phyloP scores from a whole-genome alignment of 2,113 vertebrate genomes.

The Neofelis nebulosa region DNA sequence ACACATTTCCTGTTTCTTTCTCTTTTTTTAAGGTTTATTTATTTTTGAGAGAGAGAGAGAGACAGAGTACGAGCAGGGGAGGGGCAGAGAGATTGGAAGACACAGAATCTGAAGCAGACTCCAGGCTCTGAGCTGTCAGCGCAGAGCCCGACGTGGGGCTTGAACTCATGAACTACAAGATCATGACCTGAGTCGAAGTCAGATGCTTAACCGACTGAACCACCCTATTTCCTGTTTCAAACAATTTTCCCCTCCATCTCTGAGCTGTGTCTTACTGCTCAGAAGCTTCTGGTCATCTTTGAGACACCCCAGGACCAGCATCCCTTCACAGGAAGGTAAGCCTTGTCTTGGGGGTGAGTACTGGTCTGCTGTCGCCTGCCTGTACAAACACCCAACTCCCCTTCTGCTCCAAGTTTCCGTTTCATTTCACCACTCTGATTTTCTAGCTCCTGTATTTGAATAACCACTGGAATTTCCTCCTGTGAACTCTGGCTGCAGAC shows the following conservation, averaged over 20 bases:
- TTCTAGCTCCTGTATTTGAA: not conserved
- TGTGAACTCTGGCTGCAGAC: not conserved
- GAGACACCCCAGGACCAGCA: not conserved
- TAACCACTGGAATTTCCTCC: not conserved
- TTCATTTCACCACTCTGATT: not conserved
- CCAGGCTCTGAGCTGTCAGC: no score
- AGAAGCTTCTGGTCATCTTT: not conserved
- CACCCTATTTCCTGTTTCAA: not conserved
- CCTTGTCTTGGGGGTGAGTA: not conserved
- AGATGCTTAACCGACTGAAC: no score
- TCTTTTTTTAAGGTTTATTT: not conserved
- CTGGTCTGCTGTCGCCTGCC: not conserved
- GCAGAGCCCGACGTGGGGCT: no score
- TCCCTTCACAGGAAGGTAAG: accelerated
- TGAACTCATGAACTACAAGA: no score
- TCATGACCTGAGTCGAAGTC: no score
- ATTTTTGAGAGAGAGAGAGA: no score
- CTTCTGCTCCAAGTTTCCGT: not conserved
- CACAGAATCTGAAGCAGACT: no score
- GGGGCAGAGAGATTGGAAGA: no score
- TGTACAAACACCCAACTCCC: not conserved
- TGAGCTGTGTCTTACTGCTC: not conserved
- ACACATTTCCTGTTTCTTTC: not conserved
- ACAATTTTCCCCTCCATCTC: not conserved
- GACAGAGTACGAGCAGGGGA: no score